Base-by-base conservation (phyloP, 2,797 vertebrate species). In the Pachyuromys duprasi region DNA sequence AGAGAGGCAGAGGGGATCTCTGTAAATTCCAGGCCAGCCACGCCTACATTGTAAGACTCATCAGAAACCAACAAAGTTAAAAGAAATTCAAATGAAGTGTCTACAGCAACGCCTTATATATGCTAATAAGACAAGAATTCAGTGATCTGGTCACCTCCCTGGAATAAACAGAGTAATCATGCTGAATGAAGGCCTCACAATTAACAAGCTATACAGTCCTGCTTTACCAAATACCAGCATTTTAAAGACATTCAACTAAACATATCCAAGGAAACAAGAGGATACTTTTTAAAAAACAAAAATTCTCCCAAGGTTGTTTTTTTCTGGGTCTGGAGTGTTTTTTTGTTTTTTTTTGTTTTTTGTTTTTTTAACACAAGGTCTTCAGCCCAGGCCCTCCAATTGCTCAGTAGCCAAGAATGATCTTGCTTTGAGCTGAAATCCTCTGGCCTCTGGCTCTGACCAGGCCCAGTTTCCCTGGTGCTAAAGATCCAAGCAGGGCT, bases 161-260 rank as follows among this genome's bases (percentile, higher is more conserved):
- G 72, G 55, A 92, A 94, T 55, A 92, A 86, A 97, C 26, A 80
- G n/a, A 89, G 76, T 45, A 60, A 91, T 57, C 87, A 49, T 13
- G 78, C 60, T 36, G 70, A 91, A 92, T 70, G 62, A 89, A 96
- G 81, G 26, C 79, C 3, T 53, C 78, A 70, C 53, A 95, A 86
- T 69, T 33, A 28, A 53, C 18, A 93, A 86, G 18, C 22, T 90
- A 57, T 63, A 90, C 82, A 9, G 9, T 67, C 72, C 79, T n/a
- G 4, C 22, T 70, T 60, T 81, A 82, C 14, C 70, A 92, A 75
- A 75, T 36, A 55, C 39, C 12, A 92, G 57, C 6, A 86, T 90
- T 90, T 82, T 72, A 55, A 92, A 94, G 86, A 90, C 65, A 90
- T 69, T 88, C 72, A 88, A 88, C 57, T 93, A 86, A 78, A 76